Conservation (phyloP, 2,797 vertebrate genomes). For the Sebastes iracundus region DNA sequence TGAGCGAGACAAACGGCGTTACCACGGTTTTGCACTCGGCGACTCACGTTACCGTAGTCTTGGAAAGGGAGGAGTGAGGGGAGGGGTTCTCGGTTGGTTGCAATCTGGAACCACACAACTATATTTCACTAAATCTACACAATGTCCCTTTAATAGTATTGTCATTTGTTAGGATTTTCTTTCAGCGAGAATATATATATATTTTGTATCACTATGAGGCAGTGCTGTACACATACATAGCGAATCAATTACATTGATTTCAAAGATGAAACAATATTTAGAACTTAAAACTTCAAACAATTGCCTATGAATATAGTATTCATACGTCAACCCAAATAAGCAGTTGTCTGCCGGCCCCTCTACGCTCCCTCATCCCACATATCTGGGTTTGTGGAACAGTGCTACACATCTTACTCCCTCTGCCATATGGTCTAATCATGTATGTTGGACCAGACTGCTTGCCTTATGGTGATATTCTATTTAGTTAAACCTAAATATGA, state of each 20-base stretch:
- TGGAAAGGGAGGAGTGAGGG: too few species aligned
- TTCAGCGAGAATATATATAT: conserved; percentile 11
- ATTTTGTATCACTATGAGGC: neutral
- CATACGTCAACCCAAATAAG: neutral
- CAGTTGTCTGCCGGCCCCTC: neutral
- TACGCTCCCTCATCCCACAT: neutral
- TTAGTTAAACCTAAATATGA: neutral
- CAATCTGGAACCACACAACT: too few species aligned
- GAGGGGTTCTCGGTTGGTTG: too few species aligned
- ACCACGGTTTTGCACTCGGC: too few species aligned
- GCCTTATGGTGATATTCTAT: neutral
- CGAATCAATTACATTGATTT: neutral
- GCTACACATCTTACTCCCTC: neutral
- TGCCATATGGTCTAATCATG: neutral
- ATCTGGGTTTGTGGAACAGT: neutral
- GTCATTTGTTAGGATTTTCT: neutral
- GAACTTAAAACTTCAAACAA: neutral
- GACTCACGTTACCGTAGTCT: too few species aligned
- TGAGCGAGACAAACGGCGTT: too few species aligned
- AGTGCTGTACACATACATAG: neutral
- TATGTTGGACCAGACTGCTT: neutral
- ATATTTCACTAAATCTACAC: too few species aligned
- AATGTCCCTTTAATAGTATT: neutral
- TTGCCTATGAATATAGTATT: neutral
- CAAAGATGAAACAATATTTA: neutral